Evolutionary conservation across 2,888 invertebrate genomes (phyloP), one percentile per base, ranked within the genome.

Genomic region (Nomada fucata): DNA sequence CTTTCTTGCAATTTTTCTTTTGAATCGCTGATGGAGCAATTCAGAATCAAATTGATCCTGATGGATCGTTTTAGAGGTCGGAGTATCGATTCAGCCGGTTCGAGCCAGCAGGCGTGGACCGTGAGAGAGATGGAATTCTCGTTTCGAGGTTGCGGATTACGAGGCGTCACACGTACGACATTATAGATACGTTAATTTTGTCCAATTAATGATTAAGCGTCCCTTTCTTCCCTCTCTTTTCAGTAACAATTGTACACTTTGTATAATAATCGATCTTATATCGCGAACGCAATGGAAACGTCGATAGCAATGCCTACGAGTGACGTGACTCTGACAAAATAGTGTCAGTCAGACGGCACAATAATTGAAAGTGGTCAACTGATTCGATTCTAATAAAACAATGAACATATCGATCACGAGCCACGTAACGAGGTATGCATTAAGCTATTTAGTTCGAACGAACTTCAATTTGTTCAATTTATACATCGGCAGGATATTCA

Each of bases 21-120:
- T 7, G 26, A 26, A 26, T 26, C 26, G 26, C 15, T 15, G 15
- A 57, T 26, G 26, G 15, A 13, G 26, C 26, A 57, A 57, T 57
- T 57, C 57, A 5, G 57, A 13, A 4, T 57, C 57, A 61, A 68
- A 68, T 75, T 53, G 68, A 68, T 44, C 42, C 61, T 61, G 57
- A 53, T 60, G 60, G 52, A 68, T 60, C 61, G 29, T 47, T 50
- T 42, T 36, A 52, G 23, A 67, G 67, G 67, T 68, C 67, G 68
- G 55, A 61, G 53, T 53, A 68, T 68, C 75, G 75, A 68, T 72
- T 75, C 55, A 52, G 18, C 75, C 68, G 50, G 36, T 53, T 68
- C 44, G 47, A 61, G 68, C 68, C 67, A 53, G 55, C 63, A 57
- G 73, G 20, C 68, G 26, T 9, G 57, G 55, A 75, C 15, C 67